Conservation (phyloP, 2,797 vertebrate genomes). For the Clarias laeviceps region DNA sequence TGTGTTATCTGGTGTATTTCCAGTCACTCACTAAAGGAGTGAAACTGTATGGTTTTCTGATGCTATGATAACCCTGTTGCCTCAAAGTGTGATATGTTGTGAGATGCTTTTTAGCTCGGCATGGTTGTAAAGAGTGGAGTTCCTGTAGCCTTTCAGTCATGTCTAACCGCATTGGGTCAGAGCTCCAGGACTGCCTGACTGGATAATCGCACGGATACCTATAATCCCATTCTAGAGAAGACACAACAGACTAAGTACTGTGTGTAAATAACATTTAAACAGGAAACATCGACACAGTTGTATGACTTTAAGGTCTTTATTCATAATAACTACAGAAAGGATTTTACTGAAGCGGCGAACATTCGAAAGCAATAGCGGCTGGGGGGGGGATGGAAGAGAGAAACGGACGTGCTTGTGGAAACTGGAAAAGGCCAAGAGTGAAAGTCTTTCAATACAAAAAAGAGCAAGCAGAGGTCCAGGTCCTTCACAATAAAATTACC, state of each 20-base stretch:
- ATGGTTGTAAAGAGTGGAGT: background rate
- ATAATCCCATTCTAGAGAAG: too few species aligned
- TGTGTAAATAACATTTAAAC: background rate
- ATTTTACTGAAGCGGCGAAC: constrained; percentile 52
- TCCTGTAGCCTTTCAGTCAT: background rate
- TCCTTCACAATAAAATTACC: constrained; percentile 53
- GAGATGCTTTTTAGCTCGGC: background rate
- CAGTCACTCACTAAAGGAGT: background rate
- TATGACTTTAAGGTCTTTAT: constrained; percentile 74
- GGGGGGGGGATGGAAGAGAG: constrained; percentile 6
- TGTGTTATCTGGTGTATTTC: background rate
- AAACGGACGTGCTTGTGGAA: constrained; percentile 29
- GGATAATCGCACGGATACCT: background rate
- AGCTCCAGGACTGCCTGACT: background rate
- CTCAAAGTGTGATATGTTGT: background rate
- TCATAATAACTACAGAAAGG: constrained; percentile 68
- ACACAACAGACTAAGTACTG: background rate
- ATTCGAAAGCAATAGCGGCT: constrained; percentile 56
- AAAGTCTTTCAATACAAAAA: constrained; percentile 33
- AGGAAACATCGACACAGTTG: background rate
- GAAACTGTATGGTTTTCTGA: background rate
- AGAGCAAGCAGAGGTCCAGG: constrained; percentile 38
- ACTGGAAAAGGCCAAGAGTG: constrained; percentile 53
- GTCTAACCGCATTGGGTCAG: background rate
- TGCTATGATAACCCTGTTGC: background rate